Evolutionary conservation across 2,797 vertebrate genomes (phyloP), one percentile per base, ranked within the genome.

Genomic region (Bovichtus variegatus): DNA sequence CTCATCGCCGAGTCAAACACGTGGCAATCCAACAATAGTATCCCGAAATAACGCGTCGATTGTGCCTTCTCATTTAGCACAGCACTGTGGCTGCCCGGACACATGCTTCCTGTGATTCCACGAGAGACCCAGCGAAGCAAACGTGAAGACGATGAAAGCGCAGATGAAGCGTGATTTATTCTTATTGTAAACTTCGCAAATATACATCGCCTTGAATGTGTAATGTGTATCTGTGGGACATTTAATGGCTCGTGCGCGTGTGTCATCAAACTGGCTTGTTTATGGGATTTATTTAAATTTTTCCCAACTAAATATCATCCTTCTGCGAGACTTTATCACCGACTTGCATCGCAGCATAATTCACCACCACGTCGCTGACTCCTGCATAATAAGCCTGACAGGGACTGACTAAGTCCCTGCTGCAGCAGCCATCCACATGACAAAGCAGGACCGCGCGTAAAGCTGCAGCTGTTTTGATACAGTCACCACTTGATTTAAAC

Each of bases 361-460:
- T 69, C 43, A 38, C 16, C 44, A 10, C 19, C 15, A 57, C 78
- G 63, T 36, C 58, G 66, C 18, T 57, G 70, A 65, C 53, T 64
- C 43, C 34, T 13, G 2, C 57, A 82, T 34, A 54, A 78, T 40
- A 43, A 53, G 29, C 58, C n/a, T 82, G 84, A 83, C 74, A 61
- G 72, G 50, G 62, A 69, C 83, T 89, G 85, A 88, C 85, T 85
- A 74, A 90, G 82, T 71, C 80, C 25, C 81, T 57, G 23, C 81
- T 82, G 81, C 83, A 80, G 80, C 81, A 68, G 68, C 63, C 27
- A 47, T 61, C 84, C 81, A 63, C 79, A 91, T 91, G 89, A 92
- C 88, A 90, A 90, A 55, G 87, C 91, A 87, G 76, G 78, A 78
- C 54, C 66, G 65, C 74, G 81, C 76, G 81, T 76, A 83, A 86